Evolutionary conservation across 1,140 invertebrate genomes (phyloP).

Genomic region (Drosophila carrolli): DNA sequence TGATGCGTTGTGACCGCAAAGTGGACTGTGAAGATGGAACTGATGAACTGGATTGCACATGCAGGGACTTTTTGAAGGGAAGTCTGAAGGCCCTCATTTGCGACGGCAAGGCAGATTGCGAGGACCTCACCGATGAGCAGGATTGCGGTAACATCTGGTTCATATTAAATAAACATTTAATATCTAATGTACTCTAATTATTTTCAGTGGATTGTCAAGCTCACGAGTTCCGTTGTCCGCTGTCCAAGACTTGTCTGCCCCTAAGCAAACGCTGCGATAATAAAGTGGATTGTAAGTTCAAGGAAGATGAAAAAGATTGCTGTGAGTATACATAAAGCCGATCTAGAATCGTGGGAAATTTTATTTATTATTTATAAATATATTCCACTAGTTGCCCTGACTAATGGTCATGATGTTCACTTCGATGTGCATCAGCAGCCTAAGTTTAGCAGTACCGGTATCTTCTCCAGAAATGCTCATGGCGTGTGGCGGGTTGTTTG

Average conservation of each 20-base stretch:
- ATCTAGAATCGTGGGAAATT: neutral
- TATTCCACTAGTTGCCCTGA: constrained; percentile 86
- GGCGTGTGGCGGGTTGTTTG: constrained; percentile 88
- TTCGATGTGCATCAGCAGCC: constrained; percentile 87
- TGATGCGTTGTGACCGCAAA: constrained; percentile 88
- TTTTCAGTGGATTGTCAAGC: constrained; percentile 50
- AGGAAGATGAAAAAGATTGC: constrained; percentile 91
- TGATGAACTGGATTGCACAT: constrained; percentile 91
- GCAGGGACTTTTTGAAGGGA: constrained; percentile 88
- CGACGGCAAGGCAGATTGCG: constrained; percentile 91
- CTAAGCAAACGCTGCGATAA: constrained; percentile 87
- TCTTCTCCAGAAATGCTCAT: constrained; percentile 86
- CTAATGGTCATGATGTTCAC: constrained; percentile 87
- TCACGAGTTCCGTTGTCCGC: constrained; percentile 69
- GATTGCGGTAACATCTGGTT: constrained; percentile 86
- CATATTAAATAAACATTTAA: neutral
- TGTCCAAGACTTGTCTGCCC: constrained; percentile 86
- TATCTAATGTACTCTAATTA: no score
- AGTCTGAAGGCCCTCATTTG: constrained; percentile 86
- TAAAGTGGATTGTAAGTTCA: constrained; percentile 87
- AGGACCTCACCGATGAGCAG: constrained; percentile 90
- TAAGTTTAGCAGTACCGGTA: constrained; percentile 86
- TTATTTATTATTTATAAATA: neutral
- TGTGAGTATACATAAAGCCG: constrained; percentile 85
- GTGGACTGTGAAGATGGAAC: constrained; percentile 92